phyloP scores from a whole-genome alignment of 2,113 vertebrate genomes.

The Drymodes brunneopygia region DNA sequence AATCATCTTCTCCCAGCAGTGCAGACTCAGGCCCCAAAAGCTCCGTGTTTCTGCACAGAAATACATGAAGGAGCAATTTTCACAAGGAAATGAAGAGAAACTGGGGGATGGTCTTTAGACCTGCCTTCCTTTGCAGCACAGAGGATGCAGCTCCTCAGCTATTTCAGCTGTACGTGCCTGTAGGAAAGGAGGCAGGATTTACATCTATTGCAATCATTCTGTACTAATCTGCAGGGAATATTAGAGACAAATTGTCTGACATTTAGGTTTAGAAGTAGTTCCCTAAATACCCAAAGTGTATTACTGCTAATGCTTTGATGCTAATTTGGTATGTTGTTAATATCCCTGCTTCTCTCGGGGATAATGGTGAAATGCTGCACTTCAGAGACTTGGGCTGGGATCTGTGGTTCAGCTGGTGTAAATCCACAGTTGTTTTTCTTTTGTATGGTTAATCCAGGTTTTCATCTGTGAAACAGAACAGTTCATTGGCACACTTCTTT shows the following conservation, averaged over 20 bases:
- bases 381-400: neutral
- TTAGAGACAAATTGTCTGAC: slow-evolving; percentile 56
- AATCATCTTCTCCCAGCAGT: neutral
- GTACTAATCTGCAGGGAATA: slow-evolving; percentile 39
- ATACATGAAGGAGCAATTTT: neutral
- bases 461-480: neutral
- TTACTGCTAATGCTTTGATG: slow-evolving; percentile 50
- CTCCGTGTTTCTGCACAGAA: neutral
- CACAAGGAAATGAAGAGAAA: neutral
- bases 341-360: neutral
- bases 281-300: slow-evolving; percentile 23
- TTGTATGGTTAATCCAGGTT: neutral
- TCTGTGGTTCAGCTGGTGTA: neutral
- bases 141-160: neutral
- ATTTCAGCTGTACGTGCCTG: neutral
- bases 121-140: neutral
- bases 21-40: neutral
- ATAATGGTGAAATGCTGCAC: slow-evolving; percentile 29
- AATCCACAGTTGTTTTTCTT: neutral
- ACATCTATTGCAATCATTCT: slow-evolving; percentile 47
- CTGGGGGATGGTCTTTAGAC: neutral
- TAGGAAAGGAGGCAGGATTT: slow-evolving; percentile 14
- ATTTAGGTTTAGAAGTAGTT: slow-evolving; percentile 58
- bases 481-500: neutral
- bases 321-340: slow-evolving; percentile 45